phyloP scores from a whole-genome alignment of 2,797 vertebrate species.

The Steatocranus sp. region DNA sequence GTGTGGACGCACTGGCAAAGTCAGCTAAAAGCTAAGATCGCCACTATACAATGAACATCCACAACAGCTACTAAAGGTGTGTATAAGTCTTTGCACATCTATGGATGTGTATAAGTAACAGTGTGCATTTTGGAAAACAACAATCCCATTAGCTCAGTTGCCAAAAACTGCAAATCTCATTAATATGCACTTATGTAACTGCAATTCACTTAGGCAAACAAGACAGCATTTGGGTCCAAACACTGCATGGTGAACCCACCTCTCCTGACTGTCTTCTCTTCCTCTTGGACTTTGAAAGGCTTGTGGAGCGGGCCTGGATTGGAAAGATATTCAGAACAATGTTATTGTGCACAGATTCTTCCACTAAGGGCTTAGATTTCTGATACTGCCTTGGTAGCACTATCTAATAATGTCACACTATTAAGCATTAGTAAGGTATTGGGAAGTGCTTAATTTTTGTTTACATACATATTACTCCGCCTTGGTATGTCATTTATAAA shows the following conservation, averaged over 20 bases:
- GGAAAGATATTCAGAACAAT: neutral
- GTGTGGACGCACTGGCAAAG: neutral
- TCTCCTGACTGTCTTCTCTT: constrained; percentile 84
- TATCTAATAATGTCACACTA: neutral
- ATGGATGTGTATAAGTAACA: neutral
- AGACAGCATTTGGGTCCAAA: neutral
- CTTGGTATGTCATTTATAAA: neutral
- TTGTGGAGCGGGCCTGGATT: constrained; percentile 31
- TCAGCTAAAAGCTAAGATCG: constrained; percentile 37
- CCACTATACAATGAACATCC: neutral
- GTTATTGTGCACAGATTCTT: neutral
- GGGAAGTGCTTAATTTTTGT: neutral
- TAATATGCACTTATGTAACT: constrained; percentile 62
- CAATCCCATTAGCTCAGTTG: constrained; percentile 57
- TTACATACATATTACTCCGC: neutral
- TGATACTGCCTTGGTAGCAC: neutral
- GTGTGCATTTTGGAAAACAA: constrained; percentile 25
- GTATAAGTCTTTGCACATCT: neutral
- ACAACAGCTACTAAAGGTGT: neutral
- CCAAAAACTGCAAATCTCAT: constrained; percentile 62
- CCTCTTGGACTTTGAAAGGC: constrained; percentile 72
- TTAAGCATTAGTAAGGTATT: neutral
- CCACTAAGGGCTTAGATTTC: neutral
- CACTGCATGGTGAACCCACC: constrained; percentile 53
- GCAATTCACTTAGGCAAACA: constrained; percentile 5